Evolutionary conservation across 2,113 vertebrate species (phyloP).

Genomic region (Malaclemys terrapin): DNA sequence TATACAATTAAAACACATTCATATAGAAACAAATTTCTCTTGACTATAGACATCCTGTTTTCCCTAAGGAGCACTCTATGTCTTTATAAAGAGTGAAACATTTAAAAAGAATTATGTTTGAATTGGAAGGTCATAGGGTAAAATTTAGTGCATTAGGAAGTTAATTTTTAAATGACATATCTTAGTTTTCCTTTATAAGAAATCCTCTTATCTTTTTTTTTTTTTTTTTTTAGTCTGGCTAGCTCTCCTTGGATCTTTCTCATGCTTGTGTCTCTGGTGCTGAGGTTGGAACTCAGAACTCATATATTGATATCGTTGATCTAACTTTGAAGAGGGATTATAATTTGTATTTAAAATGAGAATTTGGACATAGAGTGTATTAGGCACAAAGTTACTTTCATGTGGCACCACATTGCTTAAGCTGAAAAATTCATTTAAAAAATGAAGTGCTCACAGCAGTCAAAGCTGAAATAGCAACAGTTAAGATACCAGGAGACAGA

Average conservation of each 20-base stretch:
- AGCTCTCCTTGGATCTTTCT: background rate
- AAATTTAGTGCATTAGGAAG: background rate
- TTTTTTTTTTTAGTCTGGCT: background rate
- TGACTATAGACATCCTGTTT: background rate
- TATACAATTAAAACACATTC: background rate
- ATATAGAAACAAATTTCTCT: background rate
- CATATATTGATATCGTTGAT: background rate
- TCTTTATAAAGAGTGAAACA: fast-evolving
- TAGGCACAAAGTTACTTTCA: background rate
- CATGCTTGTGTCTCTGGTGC: background rate
- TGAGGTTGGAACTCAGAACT: background rate
- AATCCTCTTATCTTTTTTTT: background rate
- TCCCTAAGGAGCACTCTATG: background rate
- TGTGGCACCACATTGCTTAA: background rate
- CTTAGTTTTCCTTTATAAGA: background rate
- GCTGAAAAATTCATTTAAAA: slow-evolving; percentile 1
- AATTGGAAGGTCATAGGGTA: fast-evolving
- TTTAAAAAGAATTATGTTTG: background rate
- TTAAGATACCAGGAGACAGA: background rate
- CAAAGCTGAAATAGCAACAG: background rate
- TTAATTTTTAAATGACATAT: background rate
- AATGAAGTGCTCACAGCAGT: background rate
- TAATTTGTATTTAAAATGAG: background rate
- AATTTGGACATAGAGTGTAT: background rate
- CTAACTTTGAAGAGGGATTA: background rate